These are phyloP conservation scores for Esox masquinongy DNA, from an alignment of 2,797 vertebrate genomes.

Conservation along the genomic window DNA sequence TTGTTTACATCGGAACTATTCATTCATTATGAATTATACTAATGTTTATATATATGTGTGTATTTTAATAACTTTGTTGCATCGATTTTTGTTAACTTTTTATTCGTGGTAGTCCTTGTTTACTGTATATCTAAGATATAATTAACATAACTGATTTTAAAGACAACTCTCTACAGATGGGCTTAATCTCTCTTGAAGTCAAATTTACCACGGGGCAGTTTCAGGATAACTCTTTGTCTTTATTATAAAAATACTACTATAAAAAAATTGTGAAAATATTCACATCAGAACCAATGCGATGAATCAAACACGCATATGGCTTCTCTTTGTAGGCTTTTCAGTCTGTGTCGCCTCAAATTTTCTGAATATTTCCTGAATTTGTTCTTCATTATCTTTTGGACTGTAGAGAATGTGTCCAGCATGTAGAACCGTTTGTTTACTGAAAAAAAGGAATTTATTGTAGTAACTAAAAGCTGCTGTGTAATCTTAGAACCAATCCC, in stretches of 20 bases:
- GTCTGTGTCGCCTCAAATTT: slow-evolving; percentile 24
- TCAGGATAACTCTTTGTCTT: not conserved
- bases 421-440: slow-evolving; percentile 49
- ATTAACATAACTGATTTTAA: not conserved
- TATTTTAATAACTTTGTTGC: not conserved
- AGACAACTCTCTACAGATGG: not conserved
- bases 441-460: slow-evolving; percentile 55
- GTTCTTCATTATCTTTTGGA: slow-evolving; percentile 56
- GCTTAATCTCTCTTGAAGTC: not conserved
- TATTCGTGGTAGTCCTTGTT: not conserved
- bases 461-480: slow-evolving; percentile 53
- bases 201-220: not conserved
- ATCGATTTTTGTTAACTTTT: not conserved
- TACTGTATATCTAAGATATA: not conserved
- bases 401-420: slow-evolving; percentile 60
- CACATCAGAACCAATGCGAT: not conserved
- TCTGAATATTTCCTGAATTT: slow-evolving; percentile 54
- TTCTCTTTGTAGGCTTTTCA: slow-evolving; percentile 14
- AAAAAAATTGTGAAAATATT: not conserved
- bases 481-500: slow-evolving; percentile 64
- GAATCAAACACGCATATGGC: not conserved
- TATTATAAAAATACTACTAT: too few species aligned
- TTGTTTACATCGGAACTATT: not conserved
- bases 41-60: too few species aligned
- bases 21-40: not conserved